Evolutionary conservation across 2,888 invertebrate genomes (phyloP).

Genomic region (Marronus borbonicus): DNA sequence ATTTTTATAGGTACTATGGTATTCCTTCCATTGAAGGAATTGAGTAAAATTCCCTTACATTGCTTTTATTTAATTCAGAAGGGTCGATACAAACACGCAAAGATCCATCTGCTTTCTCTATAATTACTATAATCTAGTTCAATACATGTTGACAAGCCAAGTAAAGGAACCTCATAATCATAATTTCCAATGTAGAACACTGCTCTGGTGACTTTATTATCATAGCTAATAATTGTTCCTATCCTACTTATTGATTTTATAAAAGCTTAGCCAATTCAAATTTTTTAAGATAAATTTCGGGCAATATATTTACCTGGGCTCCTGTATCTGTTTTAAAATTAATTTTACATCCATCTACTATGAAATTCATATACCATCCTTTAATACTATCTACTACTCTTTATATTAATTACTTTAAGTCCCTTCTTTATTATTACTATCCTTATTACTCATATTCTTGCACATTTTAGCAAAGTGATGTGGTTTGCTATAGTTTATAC

Average conservation of each 20-base stretch:
- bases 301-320: conserved; percentile 9
- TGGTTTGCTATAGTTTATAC: conserved; percentile 13
- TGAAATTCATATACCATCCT: not conserved
- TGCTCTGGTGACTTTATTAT: no score
- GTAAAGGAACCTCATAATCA: no score
- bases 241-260: not conserved
- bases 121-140: conserved; percentile 47
- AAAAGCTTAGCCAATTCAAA: not conserved
- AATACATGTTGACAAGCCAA: no score
- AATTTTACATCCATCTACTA: not conserved
- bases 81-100: conserved; percentile 56
- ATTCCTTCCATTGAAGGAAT: conserved; percentile 47
- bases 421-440: not conserved
- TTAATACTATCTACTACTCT: not conserved
- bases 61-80: conserved; percentile 53
- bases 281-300: not conserved
- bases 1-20: conserved; percentile 41
- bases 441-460: not conserved
- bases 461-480: conserved; percentile 33
- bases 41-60: conserved; percentile 48
- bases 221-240: not conserved
- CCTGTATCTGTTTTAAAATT: conserved; percentile 15
- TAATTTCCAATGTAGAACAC: no score
- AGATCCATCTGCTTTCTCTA: conserved; percentile 53
- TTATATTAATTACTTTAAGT: not conserved